phyloP scores from a whole-genome alignment of 1,140 invertebrate species.

The Ladona fulva region DNA sequence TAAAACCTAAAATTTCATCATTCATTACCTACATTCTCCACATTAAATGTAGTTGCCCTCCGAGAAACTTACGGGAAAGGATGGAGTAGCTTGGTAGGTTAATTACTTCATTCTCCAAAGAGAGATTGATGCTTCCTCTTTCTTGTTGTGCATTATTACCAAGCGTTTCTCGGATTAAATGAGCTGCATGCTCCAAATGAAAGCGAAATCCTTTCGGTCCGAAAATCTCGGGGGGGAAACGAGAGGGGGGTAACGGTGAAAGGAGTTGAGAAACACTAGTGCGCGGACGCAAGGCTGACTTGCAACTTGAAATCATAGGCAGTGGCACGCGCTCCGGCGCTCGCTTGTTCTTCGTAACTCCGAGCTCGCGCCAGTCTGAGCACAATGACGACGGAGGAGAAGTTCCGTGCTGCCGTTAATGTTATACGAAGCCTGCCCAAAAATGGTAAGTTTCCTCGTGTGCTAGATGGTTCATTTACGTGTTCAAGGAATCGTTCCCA shows the following conservation, averaged over 20 bases:
- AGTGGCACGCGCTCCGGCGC: not conserved
- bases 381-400: constrained; percentile 64
- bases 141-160: no score
- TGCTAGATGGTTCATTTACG: constrained; percentile 15
- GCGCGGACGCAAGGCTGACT: not conserved
- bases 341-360: not conserved
- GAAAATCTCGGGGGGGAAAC: not conserved
- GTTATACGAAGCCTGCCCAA: constrained; percentile 79
- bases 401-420: constrained; percentile 79
- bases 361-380: not conserved
- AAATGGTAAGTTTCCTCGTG: constrained; percentile 54
- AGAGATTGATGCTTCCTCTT: no score
- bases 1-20: no score
- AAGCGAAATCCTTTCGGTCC: not conserved
- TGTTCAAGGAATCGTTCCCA: not conserved
- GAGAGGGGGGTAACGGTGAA: not conserved
- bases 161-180: no score
- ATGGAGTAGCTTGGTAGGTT: no score
- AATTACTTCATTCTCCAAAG: no score
- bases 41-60: no score
- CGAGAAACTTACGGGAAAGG: no score
- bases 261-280: not conserved
- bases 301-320: not conserved
- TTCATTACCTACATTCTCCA: no score
- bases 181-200: not conserved